Conservation (phyloP, 1,140 invertebrate species). For the Anagrus nilaparvatae region DNA sequence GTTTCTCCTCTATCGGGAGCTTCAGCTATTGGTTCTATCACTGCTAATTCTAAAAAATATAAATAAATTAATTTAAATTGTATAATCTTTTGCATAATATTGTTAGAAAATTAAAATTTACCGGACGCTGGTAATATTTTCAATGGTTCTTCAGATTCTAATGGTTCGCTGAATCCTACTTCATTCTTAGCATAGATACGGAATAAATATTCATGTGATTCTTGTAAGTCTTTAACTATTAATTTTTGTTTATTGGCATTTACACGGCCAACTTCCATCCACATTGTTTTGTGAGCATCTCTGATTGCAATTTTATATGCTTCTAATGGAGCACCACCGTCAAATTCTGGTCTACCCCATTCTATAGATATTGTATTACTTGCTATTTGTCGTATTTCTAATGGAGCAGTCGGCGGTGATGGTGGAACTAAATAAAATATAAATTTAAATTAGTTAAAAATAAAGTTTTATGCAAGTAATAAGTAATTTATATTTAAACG, state of each 20-base stretch:
- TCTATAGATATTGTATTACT: slow-evolving; percentile 77
- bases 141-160: slow-evolving; percentile 87
- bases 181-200: slow-evolving; percentile 91
- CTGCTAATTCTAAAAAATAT: slow-evolving; percentile 29
- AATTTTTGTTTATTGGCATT: slow-evolving; percentile 71
- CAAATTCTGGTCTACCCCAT: slow-evolving; percentile 87
- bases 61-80: no score
- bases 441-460: no score
- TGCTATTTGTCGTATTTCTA: slow-evolving; percentile 74
- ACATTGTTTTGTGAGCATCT: slow-evolving; percentile 87
- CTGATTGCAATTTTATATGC: slow-evolving; percentile 89
- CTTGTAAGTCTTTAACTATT: slow-evolving; percentile 76
- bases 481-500: slow-evolving; percentile 36
- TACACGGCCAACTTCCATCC: slow-evolving; percentile 89
- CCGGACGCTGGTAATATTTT: slow-evolving; percentile 72
- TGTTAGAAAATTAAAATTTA: slow-evolving; percentile 34
- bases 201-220: slow-evolving; percentile 81
- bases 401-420: slow-evolving; percentile 77
- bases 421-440: slow-evolving; percentile 69
- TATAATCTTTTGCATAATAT: background rate
- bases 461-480: no score
- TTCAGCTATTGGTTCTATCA: slow-evolving; percentile 47
- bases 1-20: slow-evolving; percentile 54
- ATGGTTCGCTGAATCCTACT: slow-evolving; percentile 86
- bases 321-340: slow-evolving; percentile 83